A percentile compares a stretch with the other conserved stretches of the same genome.
These are phyloP conservation scores for Temnothorax longispinosus DNA, from an alignment of 1,140 invertebrate genomes.

Conservation along the genomic window DNA sequence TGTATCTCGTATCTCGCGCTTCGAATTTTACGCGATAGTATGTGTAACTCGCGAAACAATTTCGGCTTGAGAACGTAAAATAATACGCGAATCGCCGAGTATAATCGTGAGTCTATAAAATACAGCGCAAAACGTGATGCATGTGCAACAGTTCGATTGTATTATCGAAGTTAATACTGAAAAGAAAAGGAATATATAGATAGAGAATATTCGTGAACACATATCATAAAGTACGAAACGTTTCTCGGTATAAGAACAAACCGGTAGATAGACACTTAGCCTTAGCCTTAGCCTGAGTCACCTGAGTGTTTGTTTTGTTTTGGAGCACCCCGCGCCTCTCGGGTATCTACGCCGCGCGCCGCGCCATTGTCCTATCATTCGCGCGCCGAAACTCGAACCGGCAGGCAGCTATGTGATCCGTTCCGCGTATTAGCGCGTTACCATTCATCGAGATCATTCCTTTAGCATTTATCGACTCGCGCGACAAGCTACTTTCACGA, in stretches of 20 bases:
- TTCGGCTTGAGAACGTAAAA: not conserved
- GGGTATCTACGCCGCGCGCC: too few relatives aligned
- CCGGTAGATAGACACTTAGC: not conserved
- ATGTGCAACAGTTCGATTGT: not conserved
- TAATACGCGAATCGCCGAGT: not conserved
- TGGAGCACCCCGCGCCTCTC: not conserved
- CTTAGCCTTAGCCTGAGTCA: not conserved
- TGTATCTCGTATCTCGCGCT: not conserved
- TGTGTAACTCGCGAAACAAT: not conserved
- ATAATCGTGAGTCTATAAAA: not conserved
- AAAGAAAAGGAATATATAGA: not conserved
- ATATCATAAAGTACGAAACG: not conserved
- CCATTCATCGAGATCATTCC: not conserved
- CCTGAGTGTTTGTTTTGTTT: not conserved
- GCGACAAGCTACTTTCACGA: not conserved
- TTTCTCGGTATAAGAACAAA: not conserved
- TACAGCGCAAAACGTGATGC: not conserved
- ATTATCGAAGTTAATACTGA: not conserved
- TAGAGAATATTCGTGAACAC: not conserved
- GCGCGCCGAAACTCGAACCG: not conserved
- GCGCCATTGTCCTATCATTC: not conserved
- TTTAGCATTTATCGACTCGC: not conserved
- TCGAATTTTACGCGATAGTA: not conserved
- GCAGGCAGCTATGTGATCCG: not conserved
- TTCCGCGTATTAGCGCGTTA: not conserved